phyloP scores from a whole-genome alignment of 2,113 vertebrate species.

The Uria lomvia region DNA sequence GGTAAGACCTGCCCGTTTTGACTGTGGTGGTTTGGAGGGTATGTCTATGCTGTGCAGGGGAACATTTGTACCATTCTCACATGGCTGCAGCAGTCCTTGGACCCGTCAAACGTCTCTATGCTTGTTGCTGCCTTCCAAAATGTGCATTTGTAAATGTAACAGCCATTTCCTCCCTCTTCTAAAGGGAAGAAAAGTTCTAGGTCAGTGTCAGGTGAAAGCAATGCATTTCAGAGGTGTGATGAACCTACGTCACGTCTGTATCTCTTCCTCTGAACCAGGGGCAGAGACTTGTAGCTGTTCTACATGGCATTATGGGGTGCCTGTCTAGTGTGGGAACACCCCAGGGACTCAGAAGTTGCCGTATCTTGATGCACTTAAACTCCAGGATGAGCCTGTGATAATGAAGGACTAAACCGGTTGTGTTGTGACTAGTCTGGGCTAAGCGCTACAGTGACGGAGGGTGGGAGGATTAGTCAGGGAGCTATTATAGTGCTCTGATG shows the following conservation, averaged over 20 bases:
- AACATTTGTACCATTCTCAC: fast-evolving
- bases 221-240: not conserved
- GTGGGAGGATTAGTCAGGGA: not conserved
- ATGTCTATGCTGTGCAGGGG: fast-evolving
- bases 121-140: not conserved
- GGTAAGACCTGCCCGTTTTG: not conserved
- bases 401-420: not conserved
- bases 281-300: not conserved
- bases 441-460: fast-evolving
- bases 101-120: not conserved
- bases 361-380: not conserved
- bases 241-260: not conserved
- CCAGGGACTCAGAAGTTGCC: not conserved
- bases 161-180: not conserved
- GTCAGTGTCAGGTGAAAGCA: not conserved
- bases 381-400: not conserved
- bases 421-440: not conserved
- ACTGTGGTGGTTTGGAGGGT: not conserved
- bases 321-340: not conserved
- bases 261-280: not conserved
- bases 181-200: not conserved
- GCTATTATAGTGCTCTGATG: not conserved
- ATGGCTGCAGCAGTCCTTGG: not conserved
- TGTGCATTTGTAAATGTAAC: not conserved
- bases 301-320: not conserved